These are phyloP conservation scores for Lymantria monacha DNA, from an alignment of 2,888 invertebrate genomes.

Conservation along the genomic window DNA sequence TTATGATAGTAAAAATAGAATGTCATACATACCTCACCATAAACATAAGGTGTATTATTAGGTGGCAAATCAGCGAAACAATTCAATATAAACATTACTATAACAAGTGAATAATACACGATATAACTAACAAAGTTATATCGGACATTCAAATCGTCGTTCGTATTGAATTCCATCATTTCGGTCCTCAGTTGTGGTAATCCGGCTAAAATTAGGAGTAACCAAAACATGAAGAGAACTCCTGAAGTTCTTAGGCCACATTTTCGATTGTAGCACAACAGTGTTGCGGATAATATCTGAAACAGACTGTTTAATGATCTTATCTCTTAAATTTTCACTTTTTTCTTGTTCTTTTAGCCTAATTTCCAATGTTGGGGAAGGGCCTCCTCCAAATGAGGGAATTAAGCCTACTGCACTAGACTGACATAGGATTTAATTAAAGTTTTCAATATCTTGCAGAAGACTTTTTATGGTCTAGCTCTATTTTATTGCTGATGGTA, in stretches of 20 bases:
- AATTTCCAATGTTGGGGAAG: too few relatives aligned
- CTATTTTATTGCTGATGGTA: too few relatives aligned
- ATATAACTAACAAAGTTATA: conserved; percentile 88
- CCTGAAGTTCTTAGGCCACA: conserved; percentile 94
- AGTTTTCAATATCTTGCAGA: too few relatives aligned
- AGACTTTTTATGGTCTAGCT: too few relatives aligned
- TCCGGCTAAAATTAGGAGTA: conserved; percentile 87
- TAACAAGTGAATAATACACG: conserved; percentile 87
- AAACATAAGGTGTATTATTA: conserved; percentile 84
- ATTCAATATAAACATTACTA: conserved; percentile 87
- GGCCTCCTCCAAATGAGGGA: too few relatives aligned
- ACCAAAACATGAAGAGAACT: conserved; percentile 94
- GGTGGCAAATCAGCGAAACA: conserved; percentile 90
- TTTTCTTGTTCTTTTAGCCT: too few relatives aligned
- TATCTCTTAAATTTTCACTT: too few relatives aligned
- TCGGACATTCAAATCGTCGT: conserved; percentile 73
- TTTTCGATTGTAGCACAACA: conserved; percentile 89
- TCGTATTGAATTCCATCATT: conserved; percentile 54
- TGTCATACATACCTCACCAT: conserved; percentile 38
- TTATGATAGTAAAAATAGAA: too few relatives aligned
- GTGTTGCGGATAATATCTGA: conserved; percentile 86
- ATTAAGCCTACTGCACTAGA: too few relatives aligned
- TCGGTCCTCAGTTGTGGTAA: conserved; percentile 88
- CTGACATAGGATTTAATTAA: too few relatives aligned
- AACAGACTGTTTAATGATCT: not conserved